Evolutionary conservation across 1,140 invertebrate genomes (phyloP).

Genomic region (Pantala flavescens): DNA sequence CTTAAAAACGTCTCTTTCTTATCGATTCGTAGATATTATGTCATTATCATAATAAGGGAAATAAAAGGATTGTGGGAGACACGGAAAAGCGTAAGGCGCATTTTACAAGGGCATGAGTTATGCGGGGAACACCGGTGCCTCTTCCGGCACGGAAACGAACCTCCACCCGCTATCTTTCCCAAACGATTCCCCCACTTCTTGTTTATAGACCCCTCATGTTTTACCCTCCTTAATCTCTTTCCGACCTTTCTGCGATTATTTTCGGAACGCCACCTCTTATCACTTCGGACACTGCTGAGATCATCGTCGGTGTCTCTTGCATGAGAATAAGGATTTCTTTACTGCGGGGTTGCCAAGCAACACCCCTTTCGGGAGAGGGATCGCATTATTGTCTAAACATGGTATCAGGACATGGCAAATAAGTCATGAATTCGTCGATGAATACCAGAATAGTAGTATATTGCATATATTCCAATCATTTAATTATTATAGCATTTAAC

Average conservation of each 20-base stretch:
- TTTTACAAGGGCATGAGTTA: slow-evolving; percentile 1
- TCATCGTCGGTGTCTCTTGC: neutral
- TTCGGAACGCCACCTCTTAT: neutral
- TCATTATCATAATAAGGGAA: too few species aligned
- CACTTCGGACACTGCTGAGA: neutral
- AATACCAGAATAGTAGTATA: too few species aligned
- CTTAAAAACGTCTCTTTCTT: too few species aligned
- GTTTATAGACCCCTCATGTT: neutral
- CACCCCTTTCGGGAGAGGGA: neutral
- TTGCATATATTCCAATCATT: too few species aligned
- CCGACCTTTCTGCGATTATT: neutral
- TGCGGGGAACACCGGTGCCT: neutral
- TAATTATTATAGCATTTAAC: too few species aligned
- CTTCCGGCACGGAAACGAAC: slow-evolving; percentile 2
- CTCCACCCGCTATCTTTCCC: neutral
- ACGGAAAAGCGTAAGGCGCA: neutral
- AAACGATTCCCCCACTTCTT: neutral
- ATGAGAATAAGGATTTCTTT: neutral
- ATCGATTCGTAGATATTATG: too few species aligned
- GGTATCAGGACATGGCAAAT: too few species aligned
- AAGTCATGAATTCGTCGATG: too few species aligned
- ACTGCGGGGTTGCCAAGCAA: neutral
- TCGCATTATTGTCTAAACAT: too few species aligned
- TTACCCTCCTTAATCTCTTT: neutral
- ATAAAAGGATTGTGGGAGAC: neutral